Conservation (phyloP, 2,888 invertebrate genomes). For the Caenorhabditis afra region DNA sequence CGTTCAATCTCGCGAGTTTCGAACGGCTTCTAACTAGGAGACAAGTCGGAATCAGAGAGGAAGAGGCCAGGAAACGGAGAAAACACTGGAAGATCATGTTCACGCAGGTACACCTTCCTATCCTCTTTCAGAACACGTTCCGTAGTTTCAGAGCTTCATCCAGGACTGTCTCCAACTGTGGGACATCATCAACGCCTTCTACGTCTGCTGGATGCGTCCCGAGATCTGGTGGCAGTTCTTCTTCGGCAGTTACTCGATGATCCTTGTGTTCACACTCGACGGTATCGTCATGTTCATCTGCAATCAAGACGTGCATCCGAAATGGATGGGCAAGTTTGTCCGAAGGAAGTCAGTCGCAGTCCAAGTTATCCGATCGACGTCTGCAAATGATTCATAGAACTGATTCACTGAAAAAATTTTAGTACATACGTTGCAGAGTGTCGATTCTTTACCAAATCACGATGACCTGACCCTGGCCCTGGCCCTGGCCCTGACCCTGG, state of each 20-base stretch:
- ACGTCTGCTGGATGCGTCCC: slow-evolving; percentile 8
- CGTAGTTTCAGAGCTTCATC: slow-evolving; percentile 19
- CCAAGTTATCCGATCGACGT: too few species aligned
- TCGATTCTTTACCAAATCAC: too few species aligned
- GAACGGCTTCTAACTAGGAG: not conserved
- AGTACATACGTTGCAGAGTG: too few species aligned
- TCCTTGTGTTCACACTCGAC: slow-evolving; percentile 9
- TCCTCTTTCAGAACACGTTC: too few species aligned
- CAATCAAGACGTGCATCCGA: slow-evolving; percentile 11
- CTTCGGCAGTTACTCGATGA: slow-evolving; percentile 24
- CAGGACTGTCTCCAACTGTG: slow-evolving; percentile 48
- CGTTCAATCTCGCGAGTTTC: not conserved
- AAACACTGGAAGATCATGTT: not conserved
- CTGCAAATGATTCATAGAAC: too few species aligned
- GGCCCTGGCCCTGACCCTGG: too few species aligned
- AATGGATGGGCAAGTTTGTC: not conserved
- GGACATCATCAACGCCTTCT: slow-evolving; percentile 29
- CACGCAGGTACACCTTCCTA: not conserved
- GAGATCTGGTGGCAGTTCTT: slow-evolving; percentile 39
- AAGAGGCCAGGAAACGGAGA: not conserved
- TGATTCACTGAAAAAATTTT: too few species aligned
- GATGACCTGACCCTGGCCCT: too few species aligned
- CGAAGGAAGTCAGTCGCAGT: too few species aligned
- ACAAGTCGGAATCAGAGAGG: not conserved
- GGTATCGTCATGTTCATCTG: slow-evolving; percentile 20